These are phyloP conservation scores for Cromileptes altivelis DNA, from an alignment of 2,113 vertebrate species.

Conservation along the genomic window DNA sequence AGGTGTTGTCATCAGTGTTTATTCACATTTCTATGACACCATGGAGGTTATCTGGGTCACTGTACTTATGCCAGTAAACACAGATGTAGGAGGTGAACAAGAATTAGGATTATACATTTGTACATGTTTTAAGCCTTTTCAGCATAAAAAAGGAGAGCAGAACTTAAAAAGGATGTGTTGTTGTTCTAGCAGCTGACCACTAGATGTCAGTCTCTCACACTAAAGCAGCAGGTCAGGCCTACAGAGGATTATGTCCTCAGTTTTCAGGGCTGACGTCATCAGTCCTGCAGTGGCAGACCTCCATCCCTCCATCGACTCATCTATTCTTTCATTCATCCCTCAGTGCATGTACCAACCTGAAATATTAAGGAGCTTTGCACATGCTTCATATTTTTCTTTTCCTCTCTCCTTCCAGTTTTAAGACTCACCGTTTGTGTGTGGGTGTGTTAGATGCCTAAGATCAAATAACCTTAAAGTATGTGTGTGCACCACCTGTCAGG, in stretches of 20 bases:
- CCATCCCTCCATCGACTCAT: constrained; percentile 46
- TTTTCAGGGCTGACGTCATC: constrained; percentile 65
- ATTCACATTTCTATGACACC: neutral
- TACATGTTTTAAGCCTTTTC: neutral
- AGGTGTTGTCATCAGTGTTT: neutral
- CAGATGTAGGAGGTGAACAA: neutral
- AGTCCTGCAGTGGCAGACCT: constrained; percentile 50
- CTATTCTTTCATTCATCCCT: constrained; percentile 4
- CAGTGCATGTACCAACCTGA: neutral
- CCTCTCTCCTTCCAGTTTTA: neutral
- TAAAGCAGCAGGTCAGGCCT: constrained; percentile 16
- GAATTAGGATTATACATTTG: neutral
- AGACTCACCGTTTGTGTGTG: neutral
- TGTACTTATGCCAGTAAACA: neutral
- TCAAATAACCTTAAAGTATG: constrained; percentile 55
- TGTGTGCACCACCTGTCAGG: constrained; percentile 60
- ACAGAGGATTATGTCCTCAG: constrained; percentile 33
- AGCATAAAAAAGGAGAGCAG: neutral
- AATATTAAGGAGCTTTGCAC: constrained; percentile 27
- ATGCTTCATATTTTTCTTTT: neutral
- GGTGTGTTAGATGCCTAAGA: constrained; percentile 18
- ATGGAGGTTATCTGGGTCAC: neutral
- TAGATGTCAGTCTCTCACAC: constrained; percentile 64
- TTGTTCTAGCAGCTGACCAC: constrained; percentile 42
- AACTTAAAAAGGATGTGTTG: neutral